phyloP scores from a whole-genome alignment of 2,797 vertebrate species.

The Novumbra hubbsi region DNA sequence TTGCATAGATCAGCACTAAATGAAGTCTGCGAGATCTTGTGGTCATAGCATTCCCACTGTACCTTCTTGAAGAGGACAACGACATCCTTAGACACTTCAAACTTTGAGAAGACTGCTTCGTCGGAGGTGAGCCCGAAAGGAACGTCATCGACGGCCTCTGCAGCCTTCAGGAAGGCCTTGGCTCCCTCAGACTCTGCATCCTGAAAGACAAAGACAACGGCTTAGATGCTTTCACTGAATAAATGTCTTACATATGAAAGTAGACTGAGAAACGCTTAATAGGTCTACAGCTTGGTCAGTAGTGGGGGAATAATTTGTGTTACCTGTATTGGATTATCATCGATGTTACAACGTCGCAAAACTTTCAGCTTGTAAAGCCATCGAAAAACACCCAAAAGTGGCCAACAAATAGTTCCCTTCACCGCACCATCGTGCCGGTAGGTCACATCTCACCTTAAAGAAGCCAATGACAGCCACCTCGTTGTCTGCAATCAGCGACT shows the following conservation, averaged over 20 bases:
- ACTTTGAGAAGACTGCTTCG: constrained; percentile 81
- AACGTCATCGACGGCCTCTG: constrained; percentile 89
- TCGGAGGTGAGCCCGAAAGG: constrained; percentile 86
- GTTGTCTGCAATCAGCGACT: constrained; percentile 82
- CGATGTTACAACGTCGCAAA: too few species aligned
- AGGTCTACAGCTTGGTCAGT: background rate
- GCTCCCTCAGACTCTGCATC: constrained; percentile 78
- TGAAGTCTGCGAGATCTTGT: background rate
- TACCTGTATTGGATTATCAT: background rate
- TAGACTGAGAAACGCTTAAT: background rate
- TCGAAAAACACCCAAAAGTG: too few species aligned
- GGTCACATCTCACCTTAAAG: constrained; percentile 84
- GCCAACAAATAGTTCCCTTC: background rate
- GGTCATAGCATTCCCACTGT: constrained; percentile 4
- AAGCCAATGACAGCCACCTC: constrained; percentile 93
- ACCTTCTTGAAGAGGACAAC: constrained; percentile 98
- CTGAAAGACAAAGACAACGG: constrained; percentile 56
- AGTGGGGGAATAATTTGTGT: background rate
- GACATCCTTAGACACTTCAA: constrained; percentile 80
- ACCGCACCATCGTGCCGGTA: background rate
- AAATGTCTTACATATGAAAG: background rate
- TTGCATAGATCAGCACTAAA: background rate
- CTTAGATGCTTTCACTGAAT: background rate
- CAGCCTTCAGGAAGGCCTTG: constrained; percentile 84
- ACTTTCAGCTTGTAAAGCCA: too few species aligned